Evolutionary conservation across 2,797 vertebrate species (phyloP), one percentile per base, ranked within the genome.

Genomic region (Galaxias olidus): DNA sequence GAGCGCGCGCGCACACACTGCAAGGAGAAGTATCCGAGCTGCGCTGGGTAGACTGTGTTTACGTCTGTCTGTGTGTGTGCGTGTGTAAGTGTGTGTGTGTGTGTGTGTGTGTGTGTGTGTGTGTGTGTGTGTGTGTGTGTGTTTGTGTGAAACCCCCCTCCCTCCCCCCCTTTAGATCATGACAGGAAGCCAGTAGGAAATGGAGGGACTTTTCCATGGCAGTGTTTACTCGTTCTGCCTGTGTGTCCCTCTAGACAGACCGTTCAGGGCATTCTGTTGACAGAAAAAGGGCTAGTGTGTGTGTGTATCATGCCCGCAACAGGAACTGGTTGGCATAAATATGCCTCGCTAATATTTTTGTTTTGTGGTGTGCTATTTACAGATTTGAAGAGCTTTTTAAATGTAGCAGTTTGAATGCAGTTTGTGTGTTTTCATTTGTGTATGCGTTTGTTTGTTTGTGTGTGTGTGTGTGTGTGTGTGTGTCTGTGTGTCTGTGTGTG

Each of bases 151-250:
- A n/a, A n/a, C n/a, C n/a, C n/a, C n/a, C n/a, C n/a, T n/a, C n/a
- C n/a, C n/a, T n/a, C n/a, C n/a, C n/a, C 18, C 84, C 78, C 83
- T 79, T 67, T 62, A 53, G 65, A 64, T 68, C 68, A 83, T 89
- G 85, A 86, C 82, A 88, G 90, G 89, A 90, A 91, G 84, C 79
- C 80, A 80, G 78, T 81, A 89, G 90, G 89, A 90, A 90, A 90
- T 87, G 83, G 84, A 90, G 88, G 88, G 88, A 89, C 88, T 91
- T 76, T 73, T 92, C 84, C 90, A 89, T 75, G 82, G 81, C 74
- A 70, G 61, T 89, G 88, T 90, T 91, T 89, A 86, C 88, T 89
- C 84, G n/a, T 85, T 70, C 86, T 74, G 80, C 87, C 90, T 88
- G 76, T 78, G 77, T 49, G 11, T 78, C 64, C 71, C 87, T 86